Base-by-base conservation (phyloP, 1,140 invertebrate species). In the Tachypleus tridentatus region DNA sequence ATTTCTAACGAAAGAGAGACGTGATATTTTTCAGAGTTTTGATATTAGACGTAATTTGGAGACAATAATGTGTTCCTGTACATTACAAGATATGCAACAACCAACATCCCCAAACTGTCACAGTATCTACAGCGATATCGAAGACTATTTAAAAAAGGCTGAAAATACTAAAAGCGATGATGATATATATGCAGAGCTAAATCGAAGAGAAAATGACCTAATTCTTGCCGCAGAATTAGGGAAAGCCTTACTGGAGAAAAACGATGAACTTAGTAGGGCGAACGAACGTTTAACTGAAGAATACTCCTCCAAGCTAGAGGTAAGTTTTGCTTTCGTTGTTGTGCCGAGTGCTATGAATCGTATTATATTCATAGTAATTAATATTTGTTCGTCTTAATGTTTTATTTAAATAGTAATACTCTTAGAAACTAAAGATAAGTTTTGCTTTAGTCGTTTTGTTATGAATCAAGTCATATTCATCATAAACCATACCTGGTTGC, bases 211-310 rank as follows among this genome's bases (percentile, higher is more conserved):
- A 73, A 86, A 88, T 67, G 93, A 97, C 75, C 82, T 97, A 8
- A 84, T 93, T 48, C 79, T 97, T 60, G 93, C 94, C 1, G 94
- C 94, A 1, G 93, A 97, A 76, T 79, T 98, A 51, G 94, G 94
- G 47, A 97, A 97, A 77, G 93, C 93, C 0, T 78, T 98, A 58
- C 79, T 98, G 62, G 93, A 97, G 72, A 91, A 91, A 73, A 98
- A 97, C 75, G 88, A 95, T 73, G 90, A 97, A 73, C 79, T 97
- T 61, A 89, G 86, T 67, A 84, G 86, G 67, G 87, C 92, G 73
- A 87, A 92, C 75, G 93, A 97, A 70, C 82, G 83, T 60, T 78
- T 91, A 8, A 81, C 86, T 4, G 93, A 96, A 72, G 91, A 97
- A 71, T 96, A 88, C 78, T 87, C 87, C n/a, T 84, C 83, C 65